Evolutionary conservation across 2,113 vertebrate species (phyloP).

Genomic region (Salvelinus fontinalis): DNA sequence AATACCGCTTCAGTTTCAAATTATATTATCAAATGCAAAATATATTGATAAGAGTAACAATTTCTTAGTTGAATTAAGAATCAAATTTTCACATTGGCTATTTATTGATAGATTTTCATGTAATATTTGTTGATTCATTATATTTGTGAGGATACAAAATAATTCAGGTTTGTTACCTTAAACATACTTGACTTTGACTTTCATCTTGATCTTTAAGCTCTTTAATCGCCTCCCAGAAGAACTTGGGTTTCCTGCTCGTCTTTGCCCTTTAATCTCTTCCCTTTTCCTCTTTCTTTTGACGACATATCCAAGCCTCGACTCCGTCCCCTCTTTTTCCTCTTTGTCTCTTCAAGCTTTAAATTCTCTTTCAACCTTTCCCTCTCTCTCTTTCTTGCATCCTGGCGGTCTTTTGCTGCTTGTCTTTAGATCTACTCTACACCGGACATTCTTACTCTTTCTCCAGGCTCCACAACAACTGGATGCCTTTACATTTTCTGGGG

Average conservation of each 20-base stretch:
- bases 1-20: constrained; percentile 26
- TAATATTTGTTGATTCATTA: constrained; percentile 59
- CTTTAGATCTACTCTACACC: constrained; percentile 93
- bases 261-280: constrained; percentile 96
- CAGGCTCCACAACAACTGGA: constrained; percentile 94
- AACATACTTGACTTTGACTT: constrained; percentile 99
- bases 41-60: constrained; percentile 33
- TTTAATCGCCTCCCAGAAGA: constrained; percentile 98
- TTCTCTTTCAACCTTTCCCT: constrained; percentile 88
- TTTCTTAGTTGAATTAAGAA: constrained; percentile 26
- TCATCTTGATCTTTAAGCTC: constrained; percentile 99
- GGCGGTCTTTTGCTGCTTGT: constrained; percentile 96
- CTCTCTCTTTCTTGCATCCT: constrained; percentile 87
- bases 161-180: constrained; percentile 94
- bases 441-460: constrained; percentile 89
- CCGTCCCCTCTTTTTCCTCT: constrained; percentile 78
- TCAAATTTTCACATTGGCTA: constrained; percentile 37
- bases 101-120: constrained; percentile 44
- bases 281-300: constrained; percentile 95
- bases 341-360: constrained; percentile 95
- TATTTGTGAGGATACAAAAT: constrained; percentile 94
- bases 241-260: constrained; percentile 94
- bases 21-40: constrained; percentile 48
- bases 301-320: constrained; percentile 93
- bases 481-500: constrained; percentile 99